A percentile compares a stretch with the other conserved stretches of the same genome.
phyloP scores from a whole-genome alignment of 2,113 vertebrate genomes.

The Columba janthina region DNA sequence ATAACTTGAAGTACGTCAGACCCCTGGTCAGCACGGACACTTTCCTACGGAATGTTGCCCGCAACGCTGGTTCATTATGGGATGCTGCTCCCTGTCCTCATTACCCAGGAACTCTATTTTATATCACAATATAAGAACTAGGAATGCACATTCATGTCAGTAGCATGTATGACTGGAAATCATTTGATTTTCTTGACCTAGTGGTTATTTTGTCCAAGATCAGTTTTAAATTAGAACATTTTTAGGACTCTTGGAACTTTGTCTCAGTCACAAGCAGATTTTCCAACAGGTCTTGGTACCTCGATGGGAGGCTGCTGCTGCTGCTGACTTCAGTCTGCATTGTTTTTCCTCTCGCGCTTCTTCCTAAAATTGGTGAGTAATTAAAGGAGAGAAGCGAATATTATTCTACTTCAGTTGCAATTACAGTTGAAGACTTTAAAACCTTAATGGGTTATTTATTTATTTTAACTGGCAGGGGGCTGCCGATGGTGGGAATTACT shows the following conservation, averaged over 20 bases:
- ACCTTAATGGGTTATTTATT: slow-evolving; percentile 66
- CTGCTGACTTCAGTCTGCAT: slow-evolving; percentile 84
- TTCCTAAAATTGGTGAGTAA: slow-evolving; percentile 91
- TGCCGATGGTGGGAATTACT: slow-evolving; percentile 57
- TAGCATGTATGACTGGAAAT: background rate
- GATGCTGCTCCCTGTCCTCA: background rate
- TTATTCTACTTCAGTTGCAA: slow-evolving; percentile 62
- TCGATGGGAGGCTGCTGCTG: slow-evolving; percentile 83
- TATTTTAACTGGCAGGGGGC: slow-evolving; percentile 59
- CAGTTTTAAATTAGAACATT: background rate
- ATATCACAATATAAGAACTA: background rate
- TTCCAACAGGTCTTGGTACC: slow-evolving; percentile 85
- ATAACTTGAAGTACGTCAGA: background rate
- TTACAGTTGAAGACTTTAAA: slow-evolving; percentile 61
- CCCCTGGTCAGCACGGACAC: background rate
- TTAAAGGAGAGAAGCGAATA: slow-evolving; percentile 49
- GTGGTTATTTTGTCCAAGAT: background rate
- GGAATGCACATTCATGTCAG: background rate
- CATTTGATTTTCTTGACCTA: background rate
- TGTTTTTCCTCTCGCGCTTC: slow-evolving; percentile 88
- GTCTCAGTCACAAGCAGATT: background rate
- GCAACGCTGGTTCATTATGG: fast-evolving
- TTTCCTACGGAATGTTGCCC: background rate
- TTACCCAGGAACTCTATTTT: background rate
- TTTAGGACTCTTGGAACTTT: background rate